Evolutionary conservation across 2,888 invertebrate genomes (phyloP), one percentile per base, ranked within the genome.

Genomic region (Brachypalpus laphriformis): DNA sequence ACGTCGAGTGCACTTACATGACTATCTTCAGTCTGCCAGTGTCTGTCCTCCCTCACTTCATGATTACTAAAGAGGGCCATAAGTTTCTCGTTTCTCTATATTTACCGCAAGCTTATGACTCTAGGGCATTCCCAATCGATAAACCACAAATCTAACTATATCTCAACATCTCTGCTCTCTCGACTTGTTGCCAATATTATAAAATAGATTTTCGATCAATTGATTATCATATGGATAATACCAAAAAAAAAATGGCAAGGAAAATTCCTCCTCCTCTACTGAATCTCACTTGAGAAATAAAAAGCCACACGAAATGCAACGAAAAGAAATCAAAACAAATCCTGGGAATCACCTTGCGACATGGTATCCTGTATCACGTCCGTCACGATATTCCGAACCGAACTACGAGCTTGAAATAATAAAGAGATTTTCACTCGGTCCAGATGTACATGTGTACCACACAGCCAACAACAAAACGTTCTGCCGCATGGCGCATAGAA

Each of bases 311-410:
- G 68, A 78, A 61, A 20, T 68, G 68, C 56, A 74, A 54, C 37
- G 54, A 57, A 74, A 83, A 70, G 51, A 80, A 85, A 80, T 80
- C 80, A 85, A 85, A 80, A 81, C 85, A 81, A 81, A 81, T 86
- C 85, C 76, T 81, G 85, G 71, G 76, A 86, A 81, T 86, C 85
- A 86, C 85, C 85, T 86, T 86, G 85, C 81, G 85, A 86, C 85
- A 81, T 66, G 81, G 71, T 86, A 86, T 86, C 85, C 85, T 86
- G 85, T 75, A 86, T 86, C 85, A 86, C 85, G 85, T 86, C 75
- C 85, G 85, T 86, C 85, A 86, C 85, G 85, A 86, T 86, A 81
- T 81, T 68, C 66, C 45, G 57, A 61, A 59, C 76, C 56, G 40
- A 61, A 59, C 45, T 86, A 86, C 85, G 81, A 81, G 85, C 42